Evolutionary conservation across 1,140 invertebrate species (phyloP).

Genomic region (Lepidurus arcticus): DNA sequence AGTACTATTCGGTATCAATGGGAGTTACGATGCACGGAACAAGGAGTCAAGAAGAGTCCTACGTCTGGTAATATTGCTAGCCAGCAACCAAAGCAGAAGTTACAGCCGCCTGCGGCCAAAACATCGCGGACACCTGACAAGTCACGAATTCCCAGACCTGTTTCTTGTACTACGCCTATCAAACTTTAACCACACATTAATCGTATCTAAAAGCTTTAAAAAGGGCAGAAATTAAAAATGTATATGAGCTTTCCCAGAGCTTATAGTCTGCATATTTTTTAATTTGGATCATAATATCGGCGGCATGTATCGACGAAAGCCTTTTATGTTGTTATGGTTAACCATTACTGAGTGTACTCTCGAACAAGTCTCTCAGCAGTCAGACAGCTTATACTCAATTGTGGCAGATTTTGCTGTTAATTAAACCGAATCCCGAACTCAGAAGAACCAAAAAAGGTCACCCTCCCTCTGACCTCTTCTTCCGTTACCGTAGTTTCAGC

Average conservation of each 20-base stretch:
- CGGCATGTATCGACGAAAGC: neutral
- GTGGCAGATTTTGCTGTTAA: neutral
- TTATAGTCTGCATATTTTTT: slow-evolving; percentile 6
- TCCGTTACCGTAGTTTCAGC: slow-evolving; percentile 7
- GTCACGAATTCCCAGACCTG: slow-evolving; percentile 34
- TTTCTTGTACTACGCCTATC: slow-evolving; percentile 23
- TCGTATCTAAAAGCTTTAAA: neutral
- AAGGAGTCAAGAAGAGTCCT: neutral
- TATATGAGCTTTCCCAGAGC: slow-evolving; percentile 10
- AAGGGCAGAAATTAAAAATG: neutral
- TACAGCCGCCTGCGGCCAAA: neutral
- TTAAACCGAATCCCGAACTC: neutral
- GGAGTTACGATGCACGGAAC: slow-evolving; percentile 30
- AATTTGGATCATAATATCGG: neutral
- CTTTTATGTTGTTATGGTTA: neutral
- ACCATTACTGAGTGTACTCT: neutral
- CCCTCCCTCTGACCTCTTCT: slow-evolving; percentile 19
- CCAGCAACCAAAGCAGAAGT: slow-evolving; percentile 13
- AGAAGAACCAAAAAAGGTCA: slow-evolving; percentile 20
- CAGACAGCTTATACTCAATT: neutral
- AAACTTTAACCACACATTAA: slow-evolving; percentile 10
- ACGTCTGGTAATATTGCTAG: neutral
- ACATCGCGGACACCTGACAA: slow-evolving; percentile 2
- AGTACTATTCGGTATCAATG: slow-evolving; percentile 33
- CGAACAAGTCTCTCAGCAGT: neutral